Conservation (phyloP, 2,113 vertebrate genomes). For the Sus scrofa region DNA sequence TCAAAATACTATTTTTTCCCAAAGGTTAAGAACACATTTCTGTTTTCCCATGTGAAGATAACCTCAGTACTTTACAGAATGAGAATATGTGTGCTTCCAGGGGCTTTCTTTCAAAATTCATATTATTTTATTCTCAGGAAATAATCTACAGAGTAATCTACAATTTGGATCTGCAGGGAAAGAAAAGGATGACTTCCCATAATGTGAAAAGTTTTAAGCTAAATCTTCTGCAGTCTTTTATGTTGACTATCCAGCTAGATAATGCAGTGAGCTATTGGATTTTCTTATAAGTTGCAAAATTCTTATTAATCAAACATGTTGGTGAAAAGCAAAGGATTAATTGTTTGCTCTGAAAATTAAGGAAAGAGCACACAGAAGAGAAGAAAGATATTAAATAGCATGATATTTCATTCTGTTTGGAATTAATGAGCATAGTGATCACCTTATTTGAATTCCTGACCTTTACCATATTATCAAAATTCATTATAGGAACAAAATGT, state of each 20-base stretch:
- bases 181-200: constrained; percentile 40
- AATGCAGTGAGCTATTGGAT: constrained; percentile 2
- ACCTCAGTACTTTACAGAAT: constrained; percentile 30
- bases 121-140: constrained; percentile 51
- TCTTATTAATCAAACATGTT: constrained; percentile 69
- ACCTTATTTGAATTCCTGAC: constrained; percentile 67
- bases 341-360: constrained; percentile 77
- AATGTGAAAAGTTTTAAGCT: constrained; percentile 38
- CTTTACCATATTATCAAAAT: constrained; percentile 70
- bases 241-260: not conserved
- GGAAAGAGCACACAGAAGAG: constrained; percentile 50
- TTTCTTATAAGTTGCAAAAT: constrained; percentile 69
- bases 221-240: constrained; percentile 7
- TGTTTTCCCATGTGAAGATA: not conserved
- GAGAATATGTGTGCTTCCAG: not conserved
- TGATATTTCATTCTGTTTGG: constrained; percentile 56
- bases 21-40: not conserved
- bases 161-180: not conserved
- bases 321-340: constrained; percentile 65
- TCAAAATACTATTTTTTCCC: not conserved
- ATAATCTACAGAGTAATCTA: not conserved
- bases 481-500: constrained; percentile 57
- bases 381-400: constrained; percentile 71
- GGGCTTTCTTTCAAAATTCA: constrained; percentile 2
- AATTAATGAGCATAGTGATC: constrained; percentile 65